Evolutionary conservation across 2,797 vertebrate genomes (phyloP).

Genomic region (Onychomys arenicola): DNA sequence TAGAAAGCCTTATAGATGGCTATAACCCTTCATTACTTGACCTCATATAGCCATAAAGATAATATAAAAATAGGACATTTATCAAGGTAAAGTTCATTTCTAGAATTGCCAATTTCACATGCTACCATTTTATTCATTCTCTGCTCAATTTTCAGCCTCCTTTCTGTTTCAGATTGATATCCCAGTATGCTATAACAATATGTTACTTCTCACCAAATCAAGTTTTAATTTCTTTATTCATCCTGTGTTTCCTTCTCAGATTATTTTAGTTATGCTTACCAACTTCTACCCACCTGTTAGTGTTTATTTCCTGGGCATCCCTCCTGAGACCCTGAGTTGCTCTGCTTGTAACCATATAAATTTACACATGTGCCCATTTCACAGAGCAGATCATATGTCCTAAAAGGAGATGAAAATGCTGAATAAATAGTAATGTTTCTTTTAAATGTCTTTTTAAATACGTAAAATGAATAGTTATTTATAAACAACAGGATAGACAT

Average conservation of each 20-base stretch:
- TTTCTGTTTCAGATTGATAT: neutral
- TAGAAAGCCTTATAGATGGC: neutral
- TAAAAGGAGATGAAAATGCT: neutral
- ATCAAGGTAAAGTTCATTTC: neutral
- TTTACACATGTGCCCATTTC: neutral
- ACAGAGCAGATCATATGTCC: neutral
- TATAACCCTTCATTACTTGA: neutral
- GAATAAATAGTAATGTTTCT: neutral
- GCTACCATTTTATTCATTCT: neutral
- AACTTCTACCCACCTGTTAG: neutral
- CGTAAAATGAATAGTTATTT: neutral
- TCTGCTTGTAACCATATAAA: neutral
- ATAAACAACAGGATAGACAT: neutral
- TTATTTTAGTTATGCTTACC: neutral
- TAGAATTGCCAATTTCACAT: neutral
- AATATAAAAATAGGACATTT: neutral
- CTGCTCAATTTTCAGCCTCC: neutral
- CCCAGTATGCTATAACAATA: neutral
- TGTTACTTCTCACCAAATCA: neutral
- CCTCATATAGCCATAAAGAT: neutral
- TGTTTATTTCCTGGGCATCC: neutral
- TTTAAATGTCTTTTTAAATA: neutral
- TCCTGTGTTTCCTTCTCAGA: neutral
- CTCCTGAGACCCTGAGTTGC: neutral
- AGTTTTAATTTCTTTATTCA: neutral